Percentiles rank a stretch among this genome's conserved stretches.
These are phyloP conservation scores for Cerastoderma edule DNA, from an alignment of 2,888 invertebrate species.

Conservation along the genomic window DNA sequence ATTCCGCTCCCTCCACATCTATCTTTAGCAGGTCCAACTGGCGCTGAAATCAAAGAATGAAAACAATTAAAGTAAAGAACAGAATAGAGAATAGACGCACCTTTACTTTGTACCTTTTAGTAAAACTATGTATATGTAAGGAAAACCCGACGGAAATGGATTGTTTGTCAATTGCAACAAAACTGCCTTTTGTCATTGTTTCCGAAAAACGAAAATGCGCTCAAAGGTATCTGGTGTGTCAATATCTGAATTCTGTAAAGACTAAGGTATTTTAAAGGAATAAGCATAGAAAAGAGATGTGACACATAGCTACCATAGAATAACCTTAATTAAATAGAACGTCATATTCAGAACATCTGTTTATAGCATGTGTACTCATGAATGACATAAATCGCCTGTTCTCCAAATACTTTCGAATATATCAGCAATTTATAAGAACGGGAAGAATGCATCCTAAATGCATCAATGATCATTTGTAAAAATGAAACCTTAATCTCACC, in stretches of 20 bases:
- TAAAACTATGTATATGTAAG: not conserved
- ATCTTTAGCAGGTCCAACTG: conserved; percentile 2
- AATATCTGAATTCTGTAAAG: too few relatives aligned
- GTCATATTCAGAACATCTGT: not conserved
- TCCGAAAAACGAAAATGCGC: not conserved
- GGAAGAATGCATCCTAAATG: not conserved
- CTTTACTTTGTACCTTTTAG: not conserved
- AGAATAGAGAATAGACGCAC: not conserved
- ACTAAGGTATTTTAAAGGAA: too few relatives aligned
- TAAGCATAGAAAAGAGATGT: too few relatives aligned
- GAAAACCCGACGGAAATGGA: not conserved
- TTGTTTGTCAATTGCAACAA: not conserved
- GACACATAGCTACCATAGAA: not conserved
- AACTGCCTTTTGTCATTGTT: not conserved
- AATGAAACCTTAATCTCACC: not conserved
- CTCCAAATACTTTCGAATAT: not conserved
- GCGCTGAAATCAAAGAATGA: not conserved
- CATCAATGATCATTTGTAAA: not conserved
- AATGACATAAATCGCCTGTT: not conserved
- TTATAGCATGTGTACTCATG: not conserved
- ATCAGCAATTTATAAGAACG: not conserved
- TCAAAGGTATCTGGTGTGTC: not conserved
- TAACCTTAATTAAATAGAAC: not conserved
- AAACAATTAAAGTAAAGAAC: not conserved
- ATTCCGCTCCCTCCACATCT: conserved; percentile 15